Conservation (phyloP, 2,888 invertebrate species). For the Hirtodrosophila histrioides region DNA sequence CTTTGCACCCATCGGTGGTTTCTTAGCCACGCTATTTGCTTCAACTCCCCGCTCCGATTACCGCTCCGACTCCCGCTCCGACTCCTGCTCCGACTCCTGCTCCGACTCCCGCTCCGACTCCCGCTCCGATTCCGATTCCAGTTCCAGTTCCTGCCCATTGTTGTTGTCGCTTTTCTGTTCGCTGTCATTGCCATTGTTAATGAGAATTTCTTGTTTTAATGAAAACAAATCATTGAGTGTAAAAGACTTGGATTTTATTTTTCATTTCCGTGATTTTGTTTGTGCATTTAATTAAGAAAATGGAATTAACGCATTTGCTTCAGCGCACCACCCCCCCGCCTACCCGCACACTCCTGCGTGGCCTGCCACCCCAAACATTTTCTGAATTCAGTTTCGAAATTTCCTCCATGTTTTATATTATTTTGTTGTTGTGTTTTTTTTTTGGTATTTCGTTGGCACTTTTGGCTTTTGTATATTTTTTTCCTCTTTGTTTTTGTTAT, state of each 20-base stretch:
- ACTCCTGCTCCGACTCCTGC: no score
- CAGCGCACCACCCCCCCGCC: slow-evolving; percentile 9
- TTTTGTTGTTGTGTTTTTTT: slow-evolving; percentile 7
- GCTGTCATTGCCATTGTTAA: slow-evolving; percentile 82
- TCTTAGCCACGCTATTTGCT: slow-evolving; percentile 16
- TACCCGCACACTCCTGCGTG: neutral
- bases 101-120: no score
- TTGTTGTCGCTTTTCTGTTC: slow-evolving; percentile 43
- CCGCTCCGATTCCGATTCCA: no score
- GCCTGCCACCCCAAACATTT: neutral
- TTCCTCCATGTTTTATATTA: slow-evolving; percentile 23
- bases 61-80: no score
- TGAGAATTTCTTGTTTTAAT: slow-evolving; percentile 84
- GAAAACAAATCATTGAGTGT: slow-evolving; percentile 84
- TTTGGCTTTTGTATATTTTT: slow-evolving; percentile 37
- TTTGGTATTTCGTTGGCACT: slow-evolving; percentile 33
- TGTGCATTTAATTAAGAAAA: slow-evolving; percentile 83
- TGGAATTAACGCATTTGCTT: slow-evolving; percentile 82
- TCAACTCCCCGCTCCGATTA: no score
- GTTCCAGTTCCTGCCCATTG: neutral
- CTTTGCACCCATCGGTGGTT: slow-evolving; percentile 44
- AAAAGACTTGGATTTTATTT: slow-evolving; percentile 82
- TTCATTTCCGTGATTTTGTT: slow-evolving; percentile 82
- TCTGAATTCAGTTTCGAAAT: slow-evolving; percentile 15
- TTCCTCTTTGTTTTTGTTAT: slow-evolving; percentile 26